Evolutionary conservation across 1,140 invertebrate species (phyloP), one percentile per base, ranked within the genome.

Genomic region (Drosophila cardini): DNA sequence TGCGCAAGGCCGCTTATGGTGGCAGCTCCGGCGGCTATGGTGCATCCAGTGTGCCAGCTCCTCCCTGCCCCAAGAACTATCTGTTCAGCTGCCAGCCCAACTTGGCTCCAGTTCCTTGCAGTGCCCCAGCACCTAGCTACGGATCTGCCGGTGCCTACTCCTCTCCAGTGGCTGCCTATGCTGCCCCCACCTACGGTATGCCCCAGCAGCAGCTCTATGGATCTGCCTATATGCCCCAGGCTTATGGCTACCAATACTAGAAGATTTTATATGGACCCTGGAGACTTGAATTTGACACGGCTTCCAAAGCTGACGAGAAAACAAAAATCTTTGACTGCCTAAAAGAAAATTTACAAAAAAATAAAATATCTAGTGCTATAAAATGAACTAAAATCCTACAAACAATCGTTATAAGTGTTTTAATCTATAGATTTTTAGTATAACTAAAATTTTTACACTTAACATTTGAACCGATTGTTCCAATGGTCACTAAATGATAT

Each of bases 31-130:
- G 85, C 53, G 78, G 85, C 7, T 89, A 89, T 62, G 86, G 86
- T 6, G 81, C 36, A 56, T 48, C 83, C 50, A 90, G 86, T 56
- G 64, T 90, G 32, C 81, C 72, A 57, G 72, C 87, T 50, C 80
- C 87, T 48, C 83, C 87, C n/a, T 90, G 87, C 80, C 87, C 87
- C 58, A 90, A 87, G 74, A 90, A 90, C 80, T 90, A 87, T 21
- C 57, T 90, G 77, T 90, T 90, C 80, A 90, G 87, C 87, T 90
- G 87, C 76, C 87, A 90, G 72, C 87, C 87, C 50, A 90, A 83
- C 43, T 60, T 90, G 36, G 87, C 87, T 18, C 87, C 87, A 63
- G 87, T 90, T 16, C 87, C 87, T 4, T 90, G 87, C 83, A 72
- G 67, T 26, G 77, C 83, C 13, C 74, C 83, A 36, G 67, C 85